Conservation (phyloP, 2,888 invertebrate genomes). For the Leptopilina drosophilae region DNA sequence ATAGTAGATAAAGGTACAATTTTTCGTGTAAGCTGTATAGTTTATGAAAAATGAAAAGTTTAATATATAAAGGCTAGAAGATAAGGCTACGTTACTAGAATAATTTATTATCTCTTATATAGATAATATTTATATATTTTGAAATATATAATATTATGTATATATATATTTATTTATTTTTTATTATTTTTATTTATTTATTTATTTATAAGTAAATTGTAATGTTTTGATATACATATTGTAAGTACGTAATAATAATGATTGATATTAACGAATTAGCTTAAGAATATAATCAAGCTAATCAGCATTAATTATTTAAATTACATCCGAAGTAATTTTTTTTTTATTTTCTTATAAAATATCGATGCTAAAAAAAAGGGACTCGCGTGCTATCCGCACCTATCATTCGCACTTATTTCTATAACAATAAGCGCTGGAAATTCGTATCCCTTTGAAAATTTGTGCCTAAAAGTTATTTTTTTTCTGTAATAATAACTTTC, state of each 20-base stretch:
- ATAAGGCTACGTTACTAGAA: constrained; percentile 63
- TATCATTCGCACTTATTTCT: constrained; percentile 50
- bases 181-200: no score
- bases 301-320: constrained; percentile 24
- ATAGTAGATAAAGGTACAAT: constrained; percentile 50
- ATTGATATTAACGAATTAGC: constrained; percentile 29
- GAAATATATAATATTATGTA: constrained; percentile 40
- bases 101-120: not conserved
- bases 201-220: constrained; percentile 50
- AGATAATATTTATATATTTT: not conserved
- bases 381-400: constrained; percentile 61
- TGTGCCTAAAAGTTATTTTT: constrained; percentile 30
- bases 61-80: constrained; percentile 67
- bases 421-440: constrained; percentile 27
- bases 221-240: constrained; percentile 40
- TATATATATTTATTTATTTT: no score
- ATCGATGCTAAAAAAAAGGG: constrained; percentile 63
- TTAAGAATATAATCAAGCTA: constrained; percentile 23
- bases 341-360: constrained; percentile 62
- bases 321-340: constrained; percentile 38
- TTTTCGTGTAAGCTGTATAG: constrained; percentile 51
- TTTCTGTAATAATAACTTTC: not conserved
- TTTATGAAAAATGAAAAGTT: constrained; percentile 34
- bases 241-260: constrained; percentile 21
- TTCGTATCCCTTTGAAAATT: constrained; percentile 29